Evolutionary conservation across 2,888 invertebrate genomes (phyloP).

Genomic region (Choristoneura rosaceana): DNA sequence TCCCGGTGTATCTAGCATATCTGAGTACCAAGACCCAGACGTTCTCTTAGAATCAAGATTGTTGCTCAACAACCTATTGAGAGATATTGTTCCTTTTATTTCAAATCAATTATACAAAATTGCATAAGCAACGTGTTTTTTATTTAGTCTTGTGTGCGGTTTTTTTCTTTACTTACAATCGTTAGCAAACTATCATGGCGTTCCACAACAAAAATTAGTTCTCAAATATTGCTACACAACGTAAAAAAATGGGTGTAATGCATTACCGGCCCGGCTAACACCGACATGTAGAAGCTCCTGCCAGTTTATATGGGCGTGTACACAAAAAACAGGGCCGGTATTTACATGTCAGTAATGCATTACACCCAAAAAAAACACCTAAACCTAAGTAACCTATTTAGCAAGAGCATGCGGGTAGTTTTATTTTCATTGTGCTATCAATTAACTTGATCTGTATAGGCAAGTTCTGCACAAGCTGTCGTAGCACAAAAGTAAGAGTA

Average conservation of each 20-base stretch:
- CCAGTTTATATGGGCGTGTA: no score
- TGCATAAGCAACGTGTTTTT: background rate
- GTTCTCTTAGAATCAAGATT: background rate
- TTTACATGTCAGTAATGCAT: no score
- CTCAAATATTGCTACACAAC: no score
- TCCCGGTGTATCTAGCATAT: background rate
- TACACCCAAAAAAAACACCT: no score
- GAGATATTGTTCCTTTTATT: background rate
- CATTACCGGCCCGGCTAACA: no score
- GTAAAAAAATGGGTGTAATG: no score
- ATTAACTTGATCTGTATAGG: conserved; percentile 50
- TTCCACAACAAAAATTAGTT: no score
- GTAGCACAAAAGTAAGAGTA: conserved; percentile 56
- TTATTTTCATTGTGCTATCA: background rate
- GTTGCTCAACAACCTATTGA: background rate
- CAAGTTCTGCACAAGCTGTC: conserved; percentile 58
- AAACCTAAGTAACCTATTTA: background rate
- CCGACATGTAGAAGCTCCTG: no score
- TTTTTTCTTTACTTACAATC: no score
- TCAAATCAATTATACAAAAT: background rate
- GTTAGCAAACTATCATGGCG: no score
- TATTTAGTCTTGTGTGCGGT: no score
- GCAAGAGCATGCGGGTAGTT: conserved; percentile 6
- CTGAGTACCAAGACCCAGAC: background rate
- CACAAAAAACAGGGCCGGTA: no score